Base-by-base conservation (phyloP, 2,888 invertebrate species). In the Drosophila demipolita region DNA sequence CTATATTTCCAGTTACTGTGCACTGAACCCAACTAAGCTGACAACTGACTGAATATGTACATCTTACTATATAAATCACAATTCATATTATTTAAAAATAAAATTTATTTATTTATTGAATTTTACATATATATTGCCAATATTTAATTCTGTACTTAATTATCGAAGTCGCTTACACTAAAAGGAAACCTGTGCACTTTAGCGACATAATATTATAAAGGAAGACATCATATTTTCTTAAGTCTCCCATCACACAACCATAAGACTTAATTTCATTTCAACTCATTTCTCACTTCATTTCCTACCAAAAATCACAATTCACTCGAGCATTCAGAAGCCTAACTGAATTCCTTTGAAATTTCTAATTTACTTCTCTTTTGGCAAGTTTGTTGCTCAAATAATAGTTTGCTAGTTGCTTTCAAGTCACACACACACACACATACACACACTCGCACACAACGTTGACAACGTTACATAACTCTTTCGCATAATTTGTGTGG, bases 391-490 rank as follows among this genome's bases (percentile, higher is more conserved):
- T 52, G 33, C 38, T 59, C 12, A 26, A 23, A 35, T 29, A 48
- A 53, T 59, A 53, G 61, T 59, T 73, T 49, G 50, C 58, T 50
- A 40, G 52, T 64, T 61, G 33, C 38, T 61, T 50, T 64, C 6
- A 7, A 23, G 48, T 15, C 59, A 38, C 36, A 62, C 29, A 61
- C 20, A 54, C 12, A 54, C 35, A 17, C 53, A 23, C 15, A 45
- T 20, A 11, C 45, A 42, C 3, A 40, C 40, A 42, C 12, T 20
- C 5, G 11, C 23, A 45, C 23, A 23, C 11, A 23, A 1, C n/a
- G n/a, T 40, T 67, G 60, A 50, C 54, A 26, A 59, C 60, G 75
- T 78, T 78, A 60, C 62, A 71, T 67, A 78, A 78, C 67, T 65
- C 26, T 20, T 40, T 40, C 20, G n/a, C 77, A 73, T 48, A 64